These are phyloP conservation scores for Portunus trituberculatus DNA, from an alignment of 1,140 invertebrate species.

Conservation along the genomic window DNA sequence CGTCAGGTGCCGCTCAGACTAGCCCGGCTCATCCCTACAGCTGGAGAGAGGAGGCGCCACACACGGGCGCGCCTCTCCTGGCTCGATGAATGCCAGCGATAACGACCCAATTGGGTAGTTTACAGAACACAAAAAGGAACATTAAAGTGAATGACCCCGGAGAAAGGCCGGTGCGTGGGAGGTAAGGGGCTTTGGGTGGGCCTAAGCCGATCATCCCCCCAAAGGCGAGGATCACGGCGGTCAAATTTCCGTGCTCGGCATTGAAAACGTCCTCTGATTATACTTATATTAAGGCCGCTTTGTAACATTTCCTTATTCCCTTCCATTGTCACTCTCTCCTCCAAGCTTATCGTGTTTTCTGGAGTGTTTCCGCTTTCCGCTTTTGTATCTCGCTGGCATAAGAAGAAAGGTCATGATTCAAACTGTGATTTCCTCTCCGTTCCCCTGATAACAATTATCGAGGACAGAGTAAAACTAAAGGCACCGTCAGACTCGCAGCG, in stretches of 20 bases:
- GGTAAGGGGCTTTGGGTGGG: conserved; percentile 6
- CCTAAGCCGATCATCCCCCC: conserved; percentile 7
- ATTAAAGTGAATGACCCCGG: conserved; percentile 49
- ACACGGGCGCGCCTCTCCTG: neutral
- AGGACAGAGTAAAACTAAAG: too few relatives aligned
- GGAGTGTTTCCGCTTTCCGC: neutral
- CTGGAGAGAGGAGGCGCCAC: neutral
- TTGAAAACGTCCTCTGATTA: neutral
- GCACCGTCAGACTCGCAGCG: too few relatives aligned
- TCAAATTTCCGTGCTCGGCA: conserved; percentile 31
- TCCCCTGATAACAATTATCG: too few relatives aligned
- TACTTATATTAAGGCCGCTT: conserved; percentile 28
- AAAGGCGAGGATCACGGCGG: neutral
- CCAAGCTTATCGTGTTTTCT: neutral
- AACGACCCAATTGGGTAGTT: conserved; percentile 55
- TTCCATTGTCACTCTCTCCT: neutral
- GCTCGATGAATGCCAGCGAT: conserved; percentile 44
- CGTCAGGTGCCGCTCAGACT: neutral
- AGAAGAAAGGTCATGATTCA: neutral
- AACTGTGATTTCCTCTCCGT: too few relatives aligned
- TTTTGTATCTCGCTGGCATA: neutral
- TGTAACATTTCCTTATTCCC: conserved; percentile 24
- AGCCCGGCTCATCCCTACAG: neutral
- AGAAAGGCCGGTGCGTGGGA: conserved; percentile 35
- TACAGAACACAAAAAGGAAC: conserved; percentile 56